These are phyloP conservation scores for Conus ventricosus DNA, from an alignment of 1,140 invertebrate genomes.

Conservation along the genomic window DNA sequence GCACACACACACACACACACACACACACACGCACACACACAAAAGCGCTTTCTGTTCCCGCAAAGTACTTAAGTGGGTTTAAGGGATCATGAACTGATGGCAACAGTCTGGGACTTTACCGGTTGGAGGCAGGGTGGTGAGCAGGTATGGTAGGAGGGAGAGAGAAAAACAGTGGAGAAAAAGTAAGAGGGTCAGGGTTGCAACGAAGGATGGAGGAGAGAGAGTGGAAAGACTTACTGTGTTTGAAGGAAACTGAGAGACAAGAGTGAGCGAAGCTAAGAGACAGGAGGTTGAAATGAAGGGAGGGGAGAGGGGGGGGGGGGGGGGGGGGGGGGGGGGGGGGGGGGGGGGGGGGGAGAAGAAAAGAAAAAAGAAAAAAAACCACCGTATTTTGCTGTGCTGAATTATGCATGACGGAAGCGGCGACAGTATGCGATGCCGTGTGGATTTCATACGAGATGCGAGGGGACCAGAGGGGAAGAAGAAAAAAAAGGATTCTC, in stretches of 20 bases:
- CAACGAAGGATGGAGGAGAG: background rate
- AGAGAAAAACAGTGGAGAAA: background rate
- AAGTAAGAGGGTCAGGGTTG: background rate
- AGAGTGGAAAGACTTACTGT: background rate
- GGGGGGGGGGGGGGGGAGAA: background rate
- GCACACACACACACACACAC: slow-evolving; percentile 12
- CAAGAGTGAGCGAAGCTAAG: background rate
- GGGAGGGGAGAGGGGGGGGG: background rate
- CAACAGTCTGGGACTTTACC: background rate
- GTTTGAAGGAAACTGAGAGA: too few relatives aligned
- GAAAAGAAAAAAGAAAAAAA: background rate
- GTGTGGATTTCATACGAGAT: background rate
- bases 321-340: background rate
- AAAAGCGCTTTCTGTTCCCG: background rate
- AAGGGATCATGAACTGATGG: background rate
- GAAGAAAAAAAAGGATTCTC: background rate
- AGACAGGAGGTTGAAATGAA: background rate
- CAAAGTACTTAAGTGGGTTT: background rate
- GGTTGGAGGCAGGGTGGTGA: background rate
- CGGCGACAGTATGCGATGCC: background rate
- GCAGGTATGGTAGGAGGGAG: background rate
- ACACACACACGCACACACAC: background rate
- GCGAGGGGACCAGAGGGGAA: background rate
- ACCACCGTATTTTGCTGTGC: background rate
- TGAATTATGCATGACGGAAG: slow-evolving; percentile 3